Evolutionary conservation across 2,797 vertebrate species (phyloP), one percentile per base, ranked within the genome.

Genomic region (Tolypeutes matacus): DNA sequence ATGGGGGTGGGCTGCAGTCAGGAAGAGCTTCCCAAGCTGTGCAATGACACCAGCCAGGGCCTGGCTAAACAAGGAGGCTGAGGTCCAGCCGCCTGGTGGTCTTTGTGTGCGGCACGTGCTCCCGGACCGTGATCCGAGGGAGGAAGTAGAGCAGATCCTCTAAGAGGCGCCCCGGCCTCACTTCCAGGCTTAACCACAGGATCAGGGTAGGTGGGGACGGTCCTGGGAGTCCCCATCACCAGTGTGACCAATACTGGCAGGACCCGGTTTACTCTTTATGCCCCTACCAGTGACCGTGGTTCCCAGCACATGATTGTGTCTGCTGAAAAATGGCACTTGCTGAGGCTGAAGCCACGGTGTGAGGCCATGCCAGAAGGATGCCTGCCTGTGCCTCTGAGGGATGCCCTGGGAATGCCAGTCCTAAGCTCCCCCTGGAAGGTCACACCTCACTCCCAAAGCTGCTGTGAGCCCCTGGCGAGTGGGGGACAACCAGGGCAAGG

Each of bases 171-270:
- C 31, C 0, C 12, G 20, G 8, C 20, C 56, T 12, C 31, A 29
- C 34, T 29, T 25, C 67, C 14, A 46, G 69, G 21, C 15, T 21
- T 56, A 12, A 27, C 42, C 46, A 36, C 5, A 67, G 91, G 72
- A 20, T 70, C 4, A 77, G 42, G 3, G 25, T 23, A 21, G 58
- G 60, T 20, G 21, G 27, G 39, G 69, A 20, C 1, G 14, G 76
- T 34, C 36, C 60, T 31, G 14, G 62, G 39, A 53, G 25, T 42
- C 75, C 67, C 49, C 5, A 8, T 25, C 27, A 20, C 36, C 17
- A 0, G 1, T 0, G 5, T 25, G 64, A 18, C 17, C 53, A 5
- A 39, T 8, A 14, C 1, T 14, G 51, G 49, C 11, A 46, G 42
- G 56, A 88, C 36, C 27, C 2, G 27, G 27, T 73, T 2, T 56